Percentiles rank a stretch among this genome's conserved stretches.
Conservation (phyloP, 2,113 vertebrate genomes). For the Eira barbara region DNA sequence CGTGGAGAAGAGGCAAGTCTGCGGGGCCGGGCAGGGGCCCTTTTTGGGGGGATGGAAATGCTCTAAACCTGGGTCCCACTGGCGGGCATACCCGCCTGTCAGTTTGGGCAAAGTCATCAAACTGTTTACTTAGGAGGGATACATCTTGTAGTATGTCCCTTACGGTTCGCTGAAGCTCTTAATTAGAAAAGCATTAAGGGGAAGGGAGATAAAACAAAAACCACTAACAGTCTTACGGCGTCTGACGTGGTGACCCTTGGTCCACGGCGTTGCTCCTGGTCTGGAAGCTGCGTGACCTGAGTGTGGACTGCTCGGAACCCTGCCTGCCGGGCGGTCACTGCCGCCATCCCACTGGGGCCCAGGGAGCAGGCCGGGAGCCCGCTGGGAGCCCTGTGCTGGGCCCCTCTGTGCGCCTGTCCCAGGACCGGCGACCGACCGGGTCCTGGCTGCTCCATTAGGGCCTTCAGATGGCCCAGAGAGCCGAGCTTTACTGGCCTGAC, state of each 20-base stretch:
- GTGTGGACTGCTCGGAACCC: not conserved
- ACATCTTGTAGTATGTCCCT: not conserved
- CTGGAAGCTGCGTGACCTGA: not conserved
- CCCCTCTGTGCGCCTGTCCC: too few relatives aligned
- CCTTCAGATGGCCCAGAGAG: not conserved
- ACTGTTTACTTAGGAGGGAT: not conserved
- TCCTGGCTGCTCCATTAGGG: fast-evolving
- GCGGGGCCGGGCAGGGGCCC: too few relatives aligned
- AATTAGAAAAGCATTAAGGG: not conserved
- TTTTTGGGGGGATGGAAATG: not conserved
- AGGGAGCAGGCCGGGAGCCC: fast-evolving
- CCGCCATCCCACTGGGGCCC: not conserved
- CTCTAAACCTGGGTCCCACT: not conserved
- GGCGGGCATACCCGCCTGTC: not conserved
- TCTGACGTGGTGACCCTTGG: fast-evolving
- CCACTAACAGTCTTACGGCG: fast-evolving
- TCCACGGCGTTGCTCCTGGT: fast-evolving
- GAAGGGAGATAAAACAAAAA: not conserved
- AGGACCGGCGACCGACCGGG: fast-evolving
- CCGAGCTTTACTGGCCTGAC: not conserved
- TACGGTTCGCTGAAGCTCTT: not conserved
- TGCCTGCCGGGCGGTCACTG: not conserved
- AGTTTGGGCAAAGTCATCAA: not conserved
- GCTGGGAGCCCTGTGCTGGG: not conserved
- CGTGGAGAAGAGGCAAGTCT: not conserved